A percentile compares a stretch with the other conserved stretches of the same genome.
phyloP scores from a whole-genome alignment of 2,113 vertebrate species.

The Aythya baeri region DNA sequence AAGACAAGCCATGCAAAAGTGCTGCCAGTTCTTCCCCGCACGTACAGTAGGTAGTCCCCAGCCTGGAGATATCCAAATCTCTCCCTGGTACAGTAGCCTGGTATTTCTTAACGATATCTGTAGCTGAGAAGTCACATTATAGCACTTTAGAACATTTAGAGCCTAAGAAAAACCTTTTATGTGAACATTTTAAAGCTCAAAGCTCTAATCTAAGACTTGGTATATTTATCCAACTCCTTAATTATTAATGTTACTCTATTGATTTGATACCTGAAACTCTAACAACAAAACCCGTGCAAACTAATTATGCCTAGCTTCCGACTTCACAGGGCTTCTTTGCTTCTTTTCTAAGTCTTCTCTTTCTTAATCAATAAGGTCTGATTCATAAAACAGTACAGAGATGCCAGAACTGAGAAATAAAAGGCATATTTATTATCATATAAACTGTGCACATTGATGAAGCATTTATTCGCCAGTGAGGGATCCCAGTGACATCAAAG shows the following conservation, averaged over 20 bases:
- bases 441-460: not conserved
- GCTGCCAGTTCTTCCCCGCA: not conserved
- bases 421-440: conserved; percentile 28
- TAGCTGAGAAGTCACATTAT: conserved; percentile 59
- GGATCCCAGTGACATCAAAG: not conserved
- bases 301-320: conserved; percentile 75
- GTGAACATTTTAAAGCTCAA: conserved; percentile 76
- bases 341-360: conserved; percentile 58
- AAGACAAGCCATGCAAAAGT: not conserved
- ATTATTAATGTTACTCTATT: conserved; percentile 80
- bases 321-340: conserved; percentile 69
- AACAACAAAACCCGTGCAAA: conserved; percentile 78
- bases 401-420: conserved; percentile 39
- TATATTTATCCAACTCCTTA: conserved; percentile 79
- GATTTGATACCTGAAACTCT: conserved; percentile 78
- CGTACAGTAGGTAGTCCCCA: not conserved
- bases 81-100: conserved; percentile 14
- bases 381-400: conserved; percentile 68
- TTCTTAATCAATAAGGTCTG: conserved; percentile 66
- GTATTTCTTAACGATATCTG: conserved; percentile 63
- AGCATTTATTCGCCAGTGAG: not conserved
- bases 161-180: conserved; percentile 64
- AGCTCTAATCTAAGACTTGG: conserved; percentile 77
- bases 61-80: conserved; percentile 16
- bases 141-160: conserved; percentile 67